phyloP scores from a whole-genome alignment of 2,888 invertebrate genomes.

The Erebia aethiops region DNA sequence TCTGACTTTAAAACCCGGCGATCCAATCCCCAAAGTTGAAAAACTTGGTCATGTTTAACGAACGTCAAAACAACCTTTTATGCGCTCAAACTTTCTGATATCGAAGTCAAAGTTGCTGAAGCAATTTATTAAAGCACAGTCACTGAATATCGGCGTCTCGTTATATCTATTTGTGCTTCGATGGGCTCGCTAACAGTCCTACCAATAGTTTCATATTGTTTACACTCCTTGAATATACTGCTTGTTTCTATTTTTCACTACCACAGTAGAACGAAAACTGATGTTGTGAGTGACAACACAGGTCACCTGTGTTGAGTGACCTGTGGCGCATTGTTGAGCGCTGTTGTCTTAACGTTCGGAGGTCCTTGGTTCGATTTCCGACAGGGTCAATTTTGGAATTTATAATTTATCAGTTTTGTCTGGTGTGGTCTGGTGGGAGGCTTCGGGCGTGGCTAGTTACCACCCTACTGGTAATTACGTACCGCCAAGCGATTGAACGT shows the following conservation, averaged over 20 bases:
- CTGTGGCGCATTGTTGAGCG: too few relatives aligned
- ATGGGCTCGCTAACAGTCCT: conserved; percentile 33
- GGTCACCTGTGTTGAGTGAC: too few relatives aligned
- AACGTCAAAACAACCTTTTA: conserved; percentile 29
- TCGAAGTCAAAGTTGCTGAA: conserved; percentile 33
- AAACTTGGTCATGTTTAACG: conserved; percentile 20
- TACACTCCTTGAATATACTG: conserved; percentile 21
- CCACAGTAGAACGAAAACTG: background rate
- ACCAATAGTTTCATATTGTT: conserved; percentile 36
- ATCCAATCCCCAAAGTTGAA: conserved; percentile 3
- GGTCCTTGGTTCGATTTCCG: too few relatives aligned
- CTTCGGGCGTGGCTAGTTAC: too few relatives aligned
- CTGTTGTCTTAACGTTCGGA: too few relatives aligned
- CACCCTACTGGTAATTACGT: too few relatives aligned
- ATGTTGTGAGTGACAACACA: too few relatives aligned
- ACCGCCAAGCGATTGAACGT: too few relatives aligned
- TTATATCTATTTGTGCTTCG: conserved; percentile 34
- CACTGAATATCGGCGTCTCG: conserved; percentile 36
- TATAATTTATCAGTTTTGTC: too few relatives aligned
- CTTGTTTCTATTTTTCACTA: background rate
- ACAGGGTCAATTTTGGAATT: too few relatives aligned
- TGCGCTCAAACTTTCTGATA: conserved; percentile 28
- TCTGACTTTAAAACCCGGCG: background rate
- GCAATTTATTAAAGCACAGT: conserved; percentile 32
- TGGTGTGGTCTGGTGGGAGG: too few relatives aligned